A percentile compares a stretch with the other conserved stretches of the same genome.
These are phyloP conservation scores for Acleris laterana DNA, from an alignment of 2,888 invertebrate species.

Conservation along the genomic window DNA sequence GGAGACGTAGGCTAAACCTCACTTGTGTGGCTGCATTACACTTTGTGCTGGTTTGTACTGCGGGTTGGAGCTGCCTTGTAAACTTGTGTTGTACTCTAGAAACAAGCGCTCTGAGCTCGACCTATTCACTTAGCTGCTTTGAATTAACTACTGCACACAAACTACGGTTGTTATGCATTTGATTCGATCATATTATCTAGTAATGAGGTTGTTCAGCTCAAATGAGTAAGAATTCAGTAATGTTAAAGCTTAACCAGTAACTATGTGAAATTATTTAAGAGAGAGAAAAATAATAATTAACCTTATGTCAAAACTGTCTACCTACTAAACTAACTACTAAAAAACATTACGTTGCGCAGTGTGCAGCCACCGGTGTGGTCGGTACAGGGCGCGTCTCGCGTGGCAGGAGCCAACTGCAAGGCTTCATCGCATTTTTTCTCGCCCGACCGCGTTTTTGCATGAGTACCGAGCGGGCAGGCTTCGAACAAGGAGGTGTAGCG, in stretches of 20 bases:
- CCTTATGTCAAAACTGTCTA: slow-evolving; percentile 16
- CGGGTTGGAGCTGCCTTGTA: slow-evolving; percentile 53
- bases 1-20: slow-evolving; percentile 39
- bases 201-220: too few relatives aligned
- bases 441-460: slow-evolving; percentile 59
- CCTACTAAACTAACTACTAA: slow-evolving; percentile 35
- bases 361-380: slow-evolving; percentile 48
- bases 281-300: neutral
- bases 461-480: slow-evolving; percentile 57
- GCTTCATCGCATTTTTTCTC: slow-evolving; percentile 55
- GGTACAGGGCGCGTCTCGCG: slow-evolving; percentile 53
- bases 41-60: slow-evolving; percentile 56
- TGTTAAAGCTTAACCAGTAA: neutral
- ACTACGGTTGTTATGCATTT: slow-evolving; percentile 5
- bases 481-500: slow-evolving; percentile 61
- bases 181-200: neutral
- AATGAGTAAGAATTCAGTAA: neutral
- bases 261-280: neutral
- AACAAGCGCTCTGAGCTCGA: slow-evolving; percentile 51
- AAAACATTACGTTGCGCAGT: slow-evolving; percentile 45
- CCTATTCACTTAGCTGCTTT: slow-evolving; percentile 12
- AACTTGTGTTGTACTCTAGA: slow-evolving; percentile 55
- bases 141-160: slow-evolving; percentile 10
- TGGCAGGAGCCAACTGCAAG: slow-evolving; percentile 60
- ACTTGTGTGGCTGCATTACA: slow-evolving; percentile 57